Percentiles rank a stretch among this genome's conserved stretches.
Conservation (phyloP, 2,797 vertebrate genomes). For the Eremophila alpestris region DNA sequence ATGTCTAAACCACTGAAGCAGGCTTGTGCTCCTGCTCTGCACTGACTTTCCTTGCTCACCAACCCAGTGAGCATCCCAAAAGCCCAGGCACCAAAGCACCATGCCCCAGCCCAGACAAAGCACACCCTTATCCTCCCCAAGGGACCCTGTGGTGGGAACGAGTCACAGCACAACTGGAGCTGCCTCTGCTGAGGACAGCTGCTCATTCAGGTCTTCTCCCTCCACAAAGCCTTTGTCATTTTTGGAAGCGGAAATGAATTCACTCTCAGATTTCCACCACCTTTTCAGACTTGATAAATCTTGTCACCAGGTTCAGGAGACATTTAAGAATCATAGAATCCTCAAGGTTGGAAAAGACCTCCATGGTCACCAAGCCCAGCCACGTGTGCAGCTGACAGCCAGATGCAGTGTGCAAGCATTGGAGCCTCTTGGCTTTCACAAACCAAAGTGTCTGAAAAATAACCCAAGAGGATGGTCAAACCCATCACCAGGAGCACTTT, state of each 20-base stretch:
- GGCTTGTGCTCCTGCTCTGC: background rate
- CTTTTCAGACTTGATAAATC: background rate
- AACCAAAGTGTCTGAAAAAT: background rate
- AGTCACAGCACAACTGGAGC: background rate
- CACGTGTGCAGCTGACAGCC: background rate
- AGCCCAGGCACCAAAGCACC: background rate
- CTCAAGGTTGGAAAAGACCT: background rate
- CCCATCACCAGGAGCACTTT: background rate
- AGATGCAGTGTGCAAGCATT: fast-evolving
- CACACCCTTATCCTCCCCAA: background rate
- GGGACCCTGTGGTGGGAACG: background rate
- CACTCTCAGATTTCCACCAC: background rate
- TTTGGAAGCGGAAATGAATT: background rate
- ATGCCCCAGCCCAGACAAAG: background rate
- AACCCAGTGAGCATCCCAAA: background rate
- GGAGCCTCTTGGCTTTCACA: background rate
- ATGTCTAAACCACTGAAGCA: background rate
- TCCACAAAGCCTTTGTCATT: background rate
- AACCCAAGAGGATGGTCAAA: background rate
- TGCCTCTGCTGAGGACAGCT: background rate
- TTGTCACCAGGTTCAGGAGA: background rate
- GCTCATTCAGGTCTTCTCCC: background rate
- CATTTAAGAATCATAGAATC: background rate
- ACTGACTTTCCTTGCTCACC: background rate
- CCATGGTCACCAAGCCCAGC: background rate